Conservation (phyloP, 2,797 vertebrate genomes). For the Austrolebias charrua region DNA sequence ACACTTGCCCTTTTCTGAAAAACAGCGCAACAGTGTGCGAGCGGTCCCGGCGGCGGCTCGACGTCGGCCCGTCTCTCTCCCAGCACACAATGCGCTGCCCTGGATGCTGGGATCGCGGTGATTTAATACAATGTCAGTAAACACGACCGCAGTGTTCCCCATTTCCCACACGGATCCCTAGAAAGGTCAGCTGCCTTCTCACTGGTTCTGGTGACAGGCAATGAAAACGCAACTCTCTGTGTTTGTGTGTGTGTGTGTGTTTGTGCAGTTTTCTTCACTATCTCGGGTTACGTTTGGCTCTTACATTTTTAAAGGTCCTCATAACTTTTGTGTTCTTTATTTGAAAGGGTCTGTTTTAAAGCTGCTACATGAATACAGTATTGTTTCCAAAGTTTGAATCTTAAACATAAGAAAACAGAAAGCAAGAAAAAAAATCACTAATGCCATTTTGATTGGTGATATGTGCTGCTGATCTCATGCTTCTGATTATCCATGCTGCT, state of each 20-base stretch:
- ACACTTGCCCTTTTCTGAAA: conserved; percentile 29
- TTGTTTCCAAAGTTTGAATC: neutral
- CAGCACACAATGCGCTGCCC: conserved; percentile 18
- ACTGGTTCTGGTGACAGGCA: conserved; percentile 24
- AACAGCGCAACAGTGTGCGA: conserved; percentile 14
- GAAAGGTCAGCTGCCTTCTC: conserved; percentile 66
- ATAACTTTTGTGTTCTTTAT: neutral
- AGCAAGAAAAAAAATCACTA: too few relatives aligned
- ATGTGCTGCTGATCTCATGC: too few relatives aligned
- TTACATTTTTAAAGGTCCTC: neutral
- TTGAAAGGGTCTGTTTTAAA: neutral
- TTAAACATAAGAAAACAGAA: neutral
- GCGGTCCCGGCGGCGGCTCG: conserved; percentile 1
- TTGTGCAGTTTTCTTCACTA: neutral
- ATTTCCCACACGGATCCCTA: conserved; percentile 56
- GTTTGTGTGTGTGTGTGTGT: neutral
- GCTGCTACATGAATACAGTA: neutral
- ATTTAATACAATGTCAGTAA: conserved; percentile 56
- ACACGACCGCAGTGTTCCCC: conserved; percentile 51
- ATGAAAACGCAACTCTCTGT: conserved; percentile 25
- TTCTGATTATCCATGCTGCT: too few relatives aligned
- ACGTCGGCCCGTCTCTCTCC: conserved; percentile 1
- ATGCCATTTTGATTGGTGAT: too few relatives aligned
- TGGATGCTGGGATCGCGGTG: conserved; percentile 28
- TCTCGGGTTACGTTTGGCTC: neutral